These are phyloP conservation scores for Drosophila albomicans DNA, from an alignment of 1,140 invertebrate genomes.

Conservation along the genomic window DNA sequence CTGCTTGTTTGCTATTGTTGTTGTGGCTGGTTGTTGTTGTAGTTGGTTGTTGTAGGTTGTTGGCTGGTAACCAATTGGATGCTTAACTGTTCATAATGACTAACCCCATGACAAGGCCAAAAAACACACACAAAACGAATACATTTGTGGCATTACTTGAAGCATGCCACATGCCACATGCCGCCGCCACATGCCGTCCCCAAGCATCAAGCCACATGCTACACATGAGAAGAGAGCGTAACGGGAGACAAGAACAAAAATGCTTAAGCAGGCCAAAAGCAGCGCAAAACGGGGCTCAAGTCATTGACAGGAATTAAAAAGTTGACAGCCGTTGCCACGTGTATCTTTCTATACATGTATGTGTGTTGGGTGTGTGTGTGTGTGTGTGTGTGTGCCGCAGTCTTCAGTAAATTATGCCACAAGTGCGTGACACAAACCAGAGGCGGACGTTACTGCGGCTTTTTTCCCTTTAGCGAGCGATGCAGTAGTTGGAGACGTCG, in stretches of 20 bases:
- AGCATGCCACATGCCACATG: not conserved
- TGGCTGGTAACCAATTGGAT: constrained; percentile 21
- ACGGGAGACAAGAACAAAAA: constrained; percentile 16
- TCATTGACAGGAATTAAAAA: constrained; percentile 64
- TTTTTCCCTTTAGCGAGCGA: constrained; percentile 1
- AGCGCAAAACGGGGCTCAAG: constrained; percentile 48
- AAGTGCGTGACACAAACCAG: constrained; percentile 69
- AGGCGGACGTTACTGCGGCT: constrained; percentile 37
- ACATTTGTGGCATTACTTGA: constrained; percentile 20
- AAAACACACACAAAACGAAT: constrained; percentile 17
- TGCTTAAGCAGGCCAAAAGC: constrained; percentile 28
- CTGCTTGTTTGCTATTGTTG: too few species aligned
- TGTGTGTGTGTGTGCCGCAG: constrained; percentile 51
- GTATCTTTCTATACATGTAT: constrained; percentile 3
- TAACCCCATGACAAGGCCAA: constrained; percentile 31
- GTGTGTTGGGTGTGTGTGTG: constrained; percentile 29
- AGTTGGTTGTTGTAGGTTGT: not conserved
- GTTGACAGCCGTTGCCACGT: constrained; percentile 46
- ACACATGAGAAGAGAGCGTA: not conserved
- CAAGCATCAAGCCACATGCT: not conserved
- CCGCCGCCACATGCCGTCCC: not conserved
- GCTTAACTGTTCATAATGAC: constrained; percentile 27
- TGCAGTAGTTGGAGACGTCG: not conserved
- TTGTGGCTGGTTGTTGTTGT: not conserved
- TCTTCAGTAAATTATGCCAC: constrained; percentile 73